These are phyloP conservation scores for Geothlypis trichas DNA, from an alignment of 2,113 vertebrate species.

Conservation along the genomic window DNA sequence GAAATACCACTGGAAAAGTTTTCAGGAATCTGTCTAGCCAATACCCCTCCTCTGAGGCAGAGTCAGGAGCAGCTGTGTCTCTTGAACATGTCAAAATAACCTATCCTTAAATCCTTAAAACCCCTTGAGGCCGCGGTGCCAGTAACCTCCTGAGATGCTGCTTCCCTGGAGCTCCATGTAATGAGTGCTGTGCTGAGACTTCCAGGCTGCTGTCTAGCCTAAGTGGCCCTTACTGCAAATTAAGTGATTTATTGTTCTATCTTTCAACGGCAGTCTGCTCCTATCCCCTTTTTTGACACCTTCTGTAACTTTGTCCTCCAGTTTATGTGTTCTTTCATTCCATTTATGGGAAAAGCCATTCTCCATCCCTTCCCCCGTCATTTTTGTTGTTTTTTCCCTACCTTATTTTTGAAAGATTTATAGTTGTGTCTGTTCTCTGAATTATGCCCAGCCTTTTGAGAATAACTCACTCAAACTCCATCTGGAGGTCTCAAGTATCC, in stretches of 20 bases:
- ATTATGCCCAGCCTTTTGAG: not conserved
- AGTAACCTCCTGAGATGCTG: not conserved
- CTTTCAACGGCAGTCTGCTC: not conserved
- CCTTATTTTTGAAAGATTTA: not conserved
- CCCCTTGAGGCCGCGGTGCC: not conserved
- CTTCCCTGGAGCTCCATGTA: not conserved
- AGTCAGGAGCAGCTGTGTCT: not conserved
- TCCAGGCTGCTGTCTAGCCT: not conserved
- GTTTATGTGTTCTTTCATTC: not conserved
- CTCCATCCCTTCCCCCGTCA: accelerated
- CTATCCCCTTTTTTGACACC: not conserved
- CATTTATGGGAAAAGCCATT: not conserved
- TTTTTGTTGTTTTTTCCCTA: not conserved
- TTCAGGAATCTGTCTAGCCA: not conserved
- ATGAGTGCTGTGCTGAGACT: not conserved
- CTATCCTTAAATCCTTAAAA: not conserved
- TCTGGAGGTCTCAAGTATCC: not conserved
- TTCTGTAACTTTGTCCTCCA: not conserved
- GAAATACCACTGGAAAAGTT: not conserved
- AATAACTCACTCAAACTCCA: not conserved
- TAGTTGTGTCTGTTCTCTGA: not conserved
- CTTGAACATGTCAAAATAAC: not conserved
- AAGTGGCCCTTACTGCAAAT: not conserved
- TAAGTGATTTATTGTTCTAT: not conserved
- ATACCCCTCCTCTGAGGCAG: not conserved